phyloP scores from a whole-genome alignment of 2,797 vertebrate species.

The Sphaeramia orbicularis region DNA sequence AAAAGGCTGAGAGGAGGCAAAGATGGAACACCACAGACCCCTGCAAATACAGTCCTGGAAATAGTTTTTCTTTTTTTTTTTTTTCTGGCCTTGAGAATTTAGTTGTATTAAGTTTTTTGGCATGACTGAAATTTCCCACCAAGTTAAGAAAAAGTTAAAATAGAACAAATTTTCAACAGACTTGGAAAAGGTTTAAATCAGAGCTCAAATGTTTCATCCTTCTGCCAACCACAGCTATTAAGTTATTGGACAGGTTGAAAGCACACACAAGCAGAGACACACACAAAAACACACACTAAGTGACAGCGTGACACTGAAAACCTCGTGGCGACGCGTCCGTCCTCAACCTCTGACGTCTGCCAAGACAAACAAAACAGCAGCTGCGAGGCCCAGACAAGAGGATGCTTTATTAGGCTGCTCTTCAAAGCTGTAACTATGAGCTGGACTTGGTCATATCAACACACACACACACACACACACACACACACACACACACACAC shows the following conservation, averaged over 20 bases:
- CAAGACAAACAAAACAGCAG: conserved; percentile 68
- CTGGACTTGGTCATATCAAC: conserved; percentile 42
- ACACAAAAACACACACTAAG: conserved; percentile 26
- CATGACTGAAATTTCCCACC: conserved; percentile 18
- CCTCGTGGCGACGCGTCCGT: conserved; percentile 40
- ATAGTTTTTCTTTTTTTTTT: conserved; percentile 23
- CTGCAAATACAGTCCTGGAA: conserved; percentile 7
- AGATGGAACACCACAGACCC: conserved; percentile 18
- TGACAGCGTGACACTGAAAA: conserved; percentile 51
- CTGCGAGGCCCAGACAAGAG: conserved; percentile 66
- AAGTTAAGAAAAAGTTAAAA: too few species aligned
- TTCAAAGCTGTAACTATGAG: conserved; percentile 56
- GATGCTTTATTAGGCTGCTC: conserved; percentile 57
- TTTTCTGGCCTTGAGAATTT: too few species aligned
- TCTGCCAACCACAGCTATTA: conserved; percentile 25
- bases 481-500: conserved; percentile 24
- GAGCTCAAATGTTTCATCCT: too few species aligned
- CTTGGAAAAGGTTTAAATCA: too few species aligned
- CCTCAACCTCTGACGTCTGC: conserved; percentile 59
- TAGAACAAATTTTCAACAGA: too few species aligned
- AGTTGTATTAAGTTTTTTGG: conserved; percentile 19
- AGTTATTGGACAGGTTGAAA: conserved; percentile 40
- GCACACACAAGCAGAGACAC: too few species aligned
- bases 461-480: too few species aligned
- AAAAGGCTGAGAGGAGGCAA: conserved; percentile 33